A percentile compares a stretch with the other conserved stretches of the same genome.
These are phyloP conservation scores for Wiebesia pumilae DNA, from an alignment of 1,140 invertebrate genomes.

Conservation along the genomic window DNA sequence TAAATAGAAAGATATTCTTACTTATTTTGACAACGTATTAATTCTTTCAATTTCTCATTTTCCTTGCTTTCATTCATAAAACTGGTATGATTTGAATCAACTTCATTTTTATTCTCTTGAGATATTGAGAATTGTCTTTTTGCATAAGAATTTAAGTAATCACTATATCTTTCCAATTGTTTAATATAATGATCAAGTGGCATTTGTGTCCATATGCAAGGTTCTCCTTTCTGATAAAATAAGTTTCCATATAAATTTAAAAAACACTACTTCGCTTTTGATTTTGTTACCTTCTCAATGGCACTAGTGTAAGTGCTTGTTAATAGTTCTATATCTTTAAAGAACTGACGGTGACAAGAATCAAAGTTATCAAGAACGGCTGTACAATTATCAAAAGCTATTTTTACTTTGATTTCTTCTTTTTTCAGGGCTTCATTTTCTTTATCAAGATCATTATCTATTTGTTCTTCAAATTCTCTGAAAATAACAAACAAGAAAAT, in stretches of 20 bases:
- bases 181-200: slow-evolving; percentile 67
- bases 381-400: slow-evolving; percentile 62
- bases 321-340: slow-evolving; percentile 59
- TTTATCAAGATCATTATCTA: slow-evolving; percentile 66
- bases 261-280: neutral
- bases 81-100: slow-evolving; percentile 56
- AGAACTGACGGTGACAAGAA: slow-evolving; percentile 60
- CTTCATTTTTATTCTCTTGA: slow-evolving; percentile 12
- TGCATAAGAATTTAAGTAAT: slow-evolving; percentile 64
- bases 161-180: slow-evolving; percentile 66
- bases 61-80: slow-evolving; percentile 58
- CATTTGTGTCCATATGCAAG: slow-evolving; percentile 67
- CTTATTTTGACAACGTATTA: slow-evolving; percentile 62
- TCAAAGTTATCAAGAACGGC: slow-evolving; percentile 63
- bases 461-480: slow-evolving; percentile 62
- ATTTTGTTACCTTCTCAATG: slow-evolving; percentile 61
- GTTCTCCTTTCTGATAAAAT: slow-evolving; percentile 60
- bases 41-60: slow-evolving; percentile 61
- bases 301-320: slow-evolving; percentile 64
- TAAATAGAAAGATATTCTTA: slow-evolving; percentile 52
- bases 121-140: slow-evolving; percentile 62
- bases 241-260: neutral
- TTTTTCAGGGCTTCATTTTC: slow-evolving; percentile 60
- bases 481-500: slow-evolving; percentile 50
- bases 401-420: slow-evolving; percentile 61